phyloP scores from a whole-genome alignment of 2,888 invertebrate genomes.

The Theretra japonica region DNA sequence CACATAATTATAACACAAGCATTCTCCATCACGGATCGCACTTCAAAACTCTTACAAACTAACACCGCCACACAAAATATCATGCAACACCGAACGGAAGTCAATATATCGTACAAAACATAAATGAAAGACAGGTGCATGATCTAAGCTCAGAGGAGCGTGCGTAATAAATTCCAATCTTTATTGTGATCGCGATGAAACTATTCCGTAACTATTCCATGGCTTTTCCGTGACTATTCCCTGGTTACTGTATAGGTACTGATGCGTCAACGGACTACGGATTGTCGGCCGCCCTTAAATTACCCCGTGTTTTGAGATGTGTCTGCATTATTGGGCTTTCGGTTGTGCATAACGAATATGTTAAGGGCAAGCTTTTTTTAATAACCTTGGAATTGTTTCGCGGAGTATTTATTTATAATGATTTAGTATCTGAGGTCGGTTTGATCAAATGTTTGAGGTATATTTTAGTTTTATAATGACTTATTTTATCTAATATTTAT shows the following conservation, averaged over 20 bases:
- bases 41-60: neutral
- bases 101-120: neutral
- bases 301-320: constrained; percentile 1
- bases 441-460: too few species aligned
- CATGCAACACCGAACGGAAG: neutral
- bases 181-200: constrained; percentile 4
- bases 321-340: neutral
- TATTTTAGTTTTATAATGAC: too few species aligned
- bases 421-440: too few species aligned
- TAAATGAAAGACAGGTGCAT: constrained; percentile 26
- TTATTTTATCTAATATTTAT: too few species aligned
- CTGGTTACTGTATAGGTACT: neutral
- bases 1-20: neutral
- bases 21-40: too few species aligned
- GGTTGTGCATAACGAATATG: neutral
- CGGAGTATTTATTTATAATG: too few species aligned
- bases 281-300: constrained; percentile 3
- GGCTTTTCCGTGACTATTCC: too few species aligned
- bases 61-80: neutral
- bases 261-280: constrained; percentile 4
- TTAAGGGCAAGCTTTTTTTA: constrained; percentile 4
- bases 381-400: neutral
- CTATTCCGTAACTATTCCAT: neutral
- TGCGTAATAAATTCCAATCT: neutral
- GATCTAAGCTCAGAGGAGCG: constrained; percentile 7